Base-by-base conservation (phyloP, 35 echinoderm and acorn worm species). In the Stichopus chloronotus region DNA sequence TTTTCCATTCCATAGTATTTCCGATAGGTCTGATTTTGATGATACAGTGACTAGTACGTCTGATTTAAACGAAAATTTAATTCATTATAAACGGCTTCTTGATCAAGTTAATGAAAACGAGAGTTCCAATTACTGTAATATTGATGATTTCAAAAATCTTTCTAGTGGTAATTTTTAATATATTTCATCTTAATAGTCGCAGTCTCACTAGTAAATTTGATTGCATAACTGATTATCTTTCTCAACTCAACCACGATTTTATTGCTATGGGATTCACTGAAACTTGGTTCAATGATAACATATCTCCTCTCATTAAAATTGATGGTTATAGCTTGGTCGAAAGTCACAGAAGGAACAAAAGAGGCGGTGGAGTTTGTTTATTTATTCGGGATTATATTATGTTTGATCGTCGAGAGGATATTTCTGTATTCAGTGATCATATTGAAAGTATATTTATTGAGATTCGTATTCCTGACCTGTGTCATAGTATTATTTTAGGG, bases 361-460 rank as follows among this genome's bases (percentile, higher is more conserved):
- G 78, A 81, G 78, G 23, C 24, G 78, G 78, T 81, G 78, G 78
- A 63, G 59, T 63, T 63, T 63, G 59, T 63, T 63, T 63, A 63
- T 63, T 63, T 63, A 63, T 63, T 63, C 52, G 23, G 10, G 78
- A 11, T 11, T 52, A 52, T 81, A 81, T 81, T 52, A 13, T 81
- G 43, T 81, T 24, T 81, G 23, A 11, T 24, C 23, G 9, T 11
- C 23, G 23, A 11, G 78, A 81, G 23, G 52, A 53, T 24, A 80
- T 80, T 80, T 43, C 72, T 76, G 72, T 17, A 76, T 76, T 76
- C 72, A 76, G 10, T 76, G 72, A 76, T 76, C 78, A 81, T 81
- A 81, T 81, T 81, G 78, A 81, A 81, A 81, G 78, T 81, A 25
- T 81, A 81, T 81, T 81, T 81, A 81, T 52, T 81, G 78, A 81